phyloP scores from a whole-genome alignment of 1,140 invertebrate genomes.

The Pogonomyrmex barbatus region DNA sequence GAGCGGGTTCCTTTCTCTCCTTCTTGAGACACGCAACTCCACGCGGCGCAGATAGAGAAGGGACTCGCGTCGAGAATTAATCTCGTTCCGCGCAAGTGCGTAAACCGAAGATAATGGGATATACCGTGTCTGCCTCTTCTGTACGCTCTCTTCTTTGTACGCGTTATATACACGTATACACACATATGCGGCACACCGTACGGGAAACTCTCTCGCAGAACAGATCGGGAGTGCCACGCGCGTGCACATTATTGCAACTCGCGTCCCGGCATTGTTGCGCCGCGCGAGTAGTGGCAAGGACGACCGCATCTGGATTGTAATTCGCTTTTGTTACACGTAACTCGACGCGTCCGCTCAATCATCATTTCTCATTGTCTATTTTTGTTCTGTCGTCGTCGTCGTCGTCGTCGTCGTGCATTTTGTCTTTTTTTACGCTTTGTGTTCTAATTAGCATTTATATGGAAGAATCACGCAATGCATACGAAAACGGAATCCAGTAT shows the following conservation, averaged over 20 bases:
- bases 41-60: constrained; percentile 35
- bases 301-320: constrained; percentile 30
- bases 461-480: background rate
- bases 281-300: constrained; percentile 69
- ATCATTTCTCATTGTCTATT: background rate
- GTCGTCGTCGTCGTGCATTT: background rate
- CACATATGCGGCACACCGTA: no score
- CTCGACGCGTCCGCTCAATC: background rate
- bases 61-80: constrained; percentile 44
- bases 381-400: background rate
- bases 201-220: constrained; percentile 16
- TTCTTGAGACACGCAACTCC: constrained; percentile 62
- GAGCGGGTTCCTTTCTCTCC: constrained; percentile 70
- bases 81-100: constrained; percentile 40
- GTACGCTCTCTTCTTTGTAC: background rate
- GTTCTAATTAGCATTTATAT: constrained; percentile 14
- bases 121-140: background rate
- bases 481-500: background rate
- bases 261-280: constrained; percentile 41
- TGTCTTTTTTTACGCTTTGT: background rate
- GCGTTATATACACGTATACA: background rate
- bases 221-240: constrained; percentile 60
- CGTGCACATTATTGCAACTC: constrained; percentile 55
- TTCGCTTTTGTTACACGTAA: constrained; percentile 37
- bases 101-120: constrained; percentile 57